These are phyloP conservation scores for Drosophila littoralis DNA, from an alignment of 1,140 invertebrate genomes.

Conservation along the genomic window DNA sequence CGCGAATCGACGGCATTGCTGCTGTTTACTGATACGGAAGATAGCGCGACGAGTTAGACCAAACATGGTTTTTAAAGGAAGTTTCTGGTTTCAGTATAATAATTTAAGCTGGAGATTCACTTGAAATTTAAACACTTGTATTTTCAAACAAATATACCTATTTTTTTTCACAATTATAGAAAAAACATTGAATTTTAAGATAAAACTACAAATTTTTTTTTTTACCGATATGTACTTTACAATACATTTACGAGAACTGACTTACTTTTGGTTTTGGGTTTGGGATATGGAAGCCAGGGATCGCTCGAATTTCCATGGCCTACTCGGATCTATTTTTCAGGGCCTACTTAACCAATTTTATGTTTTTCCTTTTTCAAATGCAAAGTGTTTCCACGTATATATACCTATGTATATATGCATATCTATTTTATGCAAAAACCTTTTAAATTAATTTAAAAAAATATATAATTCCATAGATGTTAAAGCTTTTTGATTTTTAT, in stretches of 20 bases:
- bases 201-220: constrained; percentile 44
- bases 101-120: background rate
- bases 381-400: background rate
- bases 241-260: constrained; percentile 50
- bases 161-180: constrained; percentile 15
- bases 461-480: background rate
- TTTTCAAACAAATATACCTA: background rate
- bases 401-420: background rate
- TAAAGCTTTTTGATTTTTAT: constrained; percentile 20
- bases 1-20: constrained; percentile 41
- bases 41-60: constrained; percentile 52
- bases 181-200: constrained; percentile 33
- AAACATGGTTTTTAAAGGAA: constrained; percentile 43
- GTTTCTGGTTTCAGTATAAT: no score
- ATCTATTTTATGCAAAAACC: background rate
- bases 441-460: background rate
- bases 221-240: constrained; percentile 50
- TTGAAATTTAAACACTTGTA: constrained; percentile 36
- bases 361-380: background rate
- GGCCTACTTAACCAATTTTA: background rate
- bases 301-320: constrained; percentile 19
- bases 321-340: constrained; percentile 4
- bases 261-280: background rate
- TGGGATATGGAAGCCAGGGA: background rate
- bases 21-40: constrained; percentile 14